These are phyloP conservation scores for Biston stratarius DNA, from an alignment of 2,888 invertebrate genomes.

Conservation along the genomic window DNA sequence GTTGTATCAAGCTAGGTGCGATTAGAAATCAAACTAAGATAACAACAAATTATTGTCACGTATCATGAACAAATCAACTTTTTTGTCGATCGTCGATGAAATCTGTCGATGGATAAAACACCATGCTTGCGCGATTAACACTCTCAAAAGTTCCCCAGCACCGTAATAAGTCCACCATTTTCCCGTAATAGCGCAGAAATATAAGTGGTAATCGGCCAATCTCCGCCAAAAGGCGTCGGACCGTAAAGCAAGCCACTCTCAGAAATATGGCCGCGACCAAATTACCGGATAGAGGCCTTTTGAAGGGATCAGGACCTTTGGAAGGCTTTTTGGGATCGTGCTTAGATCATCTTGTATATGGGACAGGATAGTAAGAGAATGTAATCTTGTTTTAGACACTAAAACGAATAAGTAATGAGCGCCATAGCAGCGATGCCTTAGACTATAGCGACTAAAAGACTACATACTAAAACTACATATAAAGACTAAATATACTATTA, in stretches of 20 bases:
- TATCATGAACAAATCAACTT: neutral
- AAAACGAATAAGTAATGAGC: no score
- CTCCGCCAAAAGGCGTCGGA: constrained; percentile 22
- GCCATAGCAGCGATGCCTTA: no score
- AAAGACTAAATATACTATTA: no score
- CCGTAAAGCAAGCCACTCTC: constrained; percentile 25
- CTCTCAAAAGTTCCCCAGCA: constrained; percentile 4
- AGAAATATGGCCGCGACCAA: constrained; percentile 26
- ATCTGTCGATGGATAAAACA: neutral
- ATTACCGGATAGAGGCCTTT: constrained; percentile 25
- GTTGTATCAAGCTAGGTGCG: no score
- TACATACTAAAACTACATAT: no score
- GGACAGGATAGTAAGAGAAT: no score
- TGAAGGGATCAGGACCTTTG: constrained; percentile 14
- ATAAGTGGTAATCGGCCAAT: constrained; percentile 29
- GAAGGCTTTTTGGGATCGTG: constrained; percentile 9
- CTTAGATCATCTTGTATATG: constrained; percentile 2
- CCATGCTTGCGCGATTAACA: neutral
- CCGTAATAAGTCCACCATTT: constrained; percentile 12
- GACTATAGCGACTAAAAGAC: no score
- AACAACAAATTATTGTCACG: neutral
- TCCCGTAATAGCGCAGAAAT: constrained; percentile 20
- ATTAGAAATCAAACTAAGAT: no score
- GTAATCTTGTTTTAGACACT: no score
- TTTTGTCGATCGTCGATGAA: no score